Conservation (phyloP, 1,140 invertebrate species). For the Drosophila albomicans region DNA sequence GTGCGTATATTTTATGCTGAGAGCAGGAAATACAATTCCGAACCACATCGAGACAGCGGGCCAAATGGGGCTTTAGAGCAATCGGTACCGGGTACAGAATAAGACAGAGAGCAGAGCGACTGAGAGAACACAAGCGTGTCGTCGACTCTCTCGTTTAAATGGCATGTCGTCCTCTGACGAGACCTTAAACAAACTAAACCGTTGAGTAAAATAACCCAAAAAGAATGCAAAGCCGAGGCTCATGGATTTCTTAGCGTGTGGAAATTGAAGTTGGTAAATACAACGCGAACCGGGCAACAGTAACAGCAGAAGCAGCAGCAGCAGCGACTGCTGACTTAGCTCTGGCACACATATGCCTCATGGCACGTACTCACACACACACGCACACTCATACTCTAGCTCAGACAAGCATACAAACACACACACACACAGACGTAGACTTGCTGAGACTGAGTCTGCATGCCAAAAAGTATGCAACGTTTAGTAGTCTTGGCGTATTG, state of each 20-base stretch:
- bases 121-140: not conserved
- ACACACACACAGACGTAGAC: not conserved
- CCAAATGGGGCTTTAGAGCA: conserved; percentile 55
- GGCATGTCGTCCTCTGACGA: conserved; percentile 27
- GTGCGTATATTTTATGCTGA: conserved; percentile 1
- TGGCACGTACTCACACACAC: conserved; percentile 24
- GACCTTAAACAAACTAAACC: conserved; percentile 60
- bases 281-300: conserved; percentile 15
- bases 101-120: not conserved
- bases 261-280: conserved; percentile 39
- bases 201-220: conserved; percentile 44
- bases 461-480: conserved; percentile 48
- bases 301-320: conserved; percentile 14
- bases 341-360: conserved; percentile 16
- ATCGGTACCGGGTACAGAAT: not conserved
- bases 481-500: conserved; percentile 54
- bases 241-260: conserved; percentile 43
- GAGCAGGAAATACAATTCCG: conserved; percentile 31
- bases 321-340: conserved; percentile 33
- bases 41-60: conserved; percentile 40
- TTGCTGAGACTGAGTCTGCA: conserved; percentile 2
- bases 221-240: conserved; percentile 33
- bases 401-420: conserved; percentile 28
- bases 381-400: conserved; percentile 17
- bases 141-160: conserved; percentile 17